Evolutionary conservation across 2,888 invertebrate genomes (phyloP).

Genomic region (Blastobasis adustella): DNA sequence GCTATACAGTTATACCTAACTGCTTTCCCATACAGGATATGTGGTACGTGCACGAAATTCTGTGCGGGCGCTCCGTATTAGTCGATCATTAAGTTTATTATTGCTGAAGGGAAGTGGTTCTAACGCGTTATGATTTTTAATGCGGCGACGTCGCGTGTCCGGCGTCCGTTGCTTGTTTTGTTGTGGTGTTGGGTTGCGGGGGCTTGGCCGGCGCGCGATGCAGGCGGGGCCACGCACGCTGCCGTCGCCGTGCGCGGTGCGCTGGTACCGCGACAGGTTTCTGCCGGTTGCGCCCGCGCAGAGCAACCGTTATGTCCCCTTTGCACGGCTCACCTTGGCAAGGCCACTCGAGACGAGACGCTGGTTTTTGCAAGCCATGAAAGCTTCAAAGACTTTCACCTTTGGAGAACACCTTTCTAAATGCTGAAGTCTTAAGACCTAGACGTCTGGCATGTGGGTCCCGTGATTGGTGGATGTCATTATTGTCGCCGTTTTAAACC

Average conservation of each 20-base stretch:
- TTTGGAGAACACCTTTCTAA: conserved; percentile 67
- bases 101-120: conserved; percentile 56
- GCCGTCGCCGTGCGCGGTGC: conserved; percentile 21
- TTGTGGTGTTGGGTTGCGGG: conserved; percentile 15
- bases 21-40: conserved; percentile 37
- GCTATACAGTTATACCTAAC: conserved; percentile 48
- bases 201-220: too few relatives aligned
- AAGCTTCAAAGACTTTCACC: conserved; percentile 69
- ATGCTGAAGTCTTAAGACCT: conserved; percentile 39
- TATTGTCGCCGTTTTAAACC: too few relatives aligned
- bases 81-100: conserved; percentile 42
- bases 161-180: conserved; percentile 19
- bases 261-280: conserved; percentile 28
- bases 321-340: conserved; percentile 68
- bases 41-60: conserved; percentile 52
- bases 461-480: too few relatives aligned
- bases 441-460: neutral
- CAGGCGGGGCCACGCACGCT: neutral
- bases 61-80: conserved; percentile 42
- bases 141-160: neutral
- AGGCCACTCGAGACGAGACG: conserved; percentile 65
- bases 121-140: conserved; percentile 47
- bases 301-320: conserved; percentile 66
- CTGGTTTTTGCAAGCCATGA: conserved; percentile 68
- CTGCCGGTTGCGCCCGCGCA: conserved; percentile 28